These are phyloP conservation scores for Drusus annulatus DNA, from an alignment of 1,140 invertebrate species.

Conservation along the genomic window DNA sequence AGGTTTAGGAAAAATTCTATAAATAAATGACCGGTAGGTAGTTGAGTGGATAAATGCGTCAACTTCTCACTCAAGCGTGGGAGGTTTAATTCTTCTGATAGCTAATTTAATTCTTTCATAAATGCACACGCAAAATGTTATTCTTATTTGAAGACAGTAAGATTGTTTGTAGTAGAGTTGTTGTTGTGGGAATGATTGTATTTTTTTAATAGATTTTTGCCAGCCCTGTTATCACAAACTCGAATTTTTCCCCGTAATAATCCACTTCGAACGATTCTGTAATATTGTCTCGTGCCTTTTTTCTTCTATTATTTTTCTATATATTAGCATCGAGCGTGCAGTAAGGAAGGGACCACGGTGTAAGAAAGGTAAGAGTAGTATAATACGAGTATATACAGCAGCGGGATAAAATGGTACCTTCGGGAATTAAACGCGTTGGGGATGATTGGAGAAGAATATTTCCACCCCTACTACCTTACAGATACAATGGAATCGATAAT, in stretches of 20 bases:
- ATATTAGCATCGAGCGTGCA: constrained; percentile 2
- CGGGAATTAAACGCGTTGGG: constrained; percentile 21
- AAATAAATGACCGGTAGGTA: too few relatives aligned
- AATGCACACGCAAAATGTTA: too few relatives aligned
- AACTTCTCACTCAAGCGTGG: too few relatives aligned
- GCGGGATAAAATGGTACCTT: neutral
- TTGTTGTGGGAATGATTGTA: too few relatives aligned
- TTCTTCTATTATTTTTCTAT: constrained; percentile 26
- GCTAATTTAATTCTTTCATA: too few relatives aligned
- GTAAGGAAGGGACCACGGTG: neutral
- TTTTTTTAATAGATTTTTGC: too few relatives aligned
- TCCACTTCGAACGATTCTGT: constrained; percentile 28
- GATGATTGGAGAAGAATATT: constrained; percentile 33
- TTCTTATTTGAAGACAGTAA: too few relatives aligned
- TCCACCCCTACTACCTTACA: neutral
- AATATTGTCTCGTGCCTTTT: constrained; percentile 26
- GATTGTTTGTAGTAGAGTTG: too few relatives aligned
- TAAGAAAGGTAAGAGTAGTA: neutral
- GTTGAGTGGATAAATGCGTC: too few relatives aligned
- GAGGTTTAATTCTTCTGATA: too few relatives aligned
- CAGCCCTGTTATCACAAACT: neutral
- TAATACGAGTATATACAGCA: too few relatives aligned
- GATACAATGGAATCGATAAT: constrained; percentile 26
- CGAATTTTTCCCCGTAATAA: constrained; percentile 24
- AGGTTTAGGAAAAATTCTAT: too few relatives aligned